Conservation (phyloP, 2,113 vertebrate species). For the Macroglossus sobrinus region DNA sequence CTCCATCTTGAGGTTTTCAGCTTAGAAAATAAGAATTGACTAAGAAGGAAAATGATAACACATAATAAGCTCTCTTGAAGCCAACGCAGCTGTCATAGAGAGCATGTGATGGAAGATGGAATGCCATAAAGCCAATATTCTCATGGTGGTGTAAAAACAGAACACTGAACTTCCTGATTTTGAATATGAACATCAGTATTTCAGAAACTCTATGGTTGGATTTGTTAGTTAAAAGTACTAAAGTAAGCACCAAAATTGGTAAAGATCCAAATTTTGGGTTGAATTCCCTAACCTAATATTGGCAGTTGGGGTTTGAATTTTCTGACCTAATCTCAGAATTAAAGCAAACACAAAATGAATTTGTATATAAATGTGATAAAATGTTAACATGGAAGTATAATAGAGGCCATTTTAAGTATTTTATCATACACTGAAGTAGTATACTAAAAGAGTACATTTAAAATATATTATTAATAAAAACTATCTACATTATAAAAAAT, state of each 20-base stretch:
- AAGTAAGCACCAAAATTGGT: constrained; percentile 42
- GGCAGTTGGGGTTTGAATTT: constrained; percentile 41
- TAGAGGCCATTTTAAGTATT: constrained; percentile 12
- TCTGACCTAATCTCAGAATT: constrained; percentile 48
- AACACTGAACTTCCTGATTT: neutral
- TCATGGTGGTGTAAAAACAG: neutral
- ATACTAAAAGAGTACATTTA: neutral
- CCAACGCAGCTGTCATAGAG: neutral
- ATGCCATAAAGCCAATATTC: neutral
- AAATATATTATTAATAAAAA: constrained; percentile 33
- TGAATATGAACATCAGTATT: neutral
- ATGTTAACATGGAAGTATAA: constrained; percentile 7
- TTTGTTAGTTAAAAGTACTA: constrained; percentile 15
- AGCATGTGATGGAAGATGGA: neutral
- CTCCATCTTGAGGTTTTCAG: neutral
- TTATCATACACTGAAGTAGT: neutral
- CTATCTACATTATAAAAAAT: constrained; percentile 7
- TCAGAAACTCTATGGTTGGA: neutral
- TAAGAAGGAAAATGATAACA: neutral
- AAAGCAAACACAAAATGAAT: constrained; percentile 50
- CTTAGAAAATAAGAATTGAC: neutral
- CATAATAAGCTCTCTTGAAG: neutral
- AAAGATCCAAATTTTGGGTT: constrained; percentile 39
- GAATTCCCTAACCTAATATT: constrained; percentile 62
- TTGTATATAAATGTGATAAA: constrained; percentile 40